Evolutionary conservation across 2,888 invertebrate genomes (phyloP).

Genomic region (Seira sanloemensis): DNA sequence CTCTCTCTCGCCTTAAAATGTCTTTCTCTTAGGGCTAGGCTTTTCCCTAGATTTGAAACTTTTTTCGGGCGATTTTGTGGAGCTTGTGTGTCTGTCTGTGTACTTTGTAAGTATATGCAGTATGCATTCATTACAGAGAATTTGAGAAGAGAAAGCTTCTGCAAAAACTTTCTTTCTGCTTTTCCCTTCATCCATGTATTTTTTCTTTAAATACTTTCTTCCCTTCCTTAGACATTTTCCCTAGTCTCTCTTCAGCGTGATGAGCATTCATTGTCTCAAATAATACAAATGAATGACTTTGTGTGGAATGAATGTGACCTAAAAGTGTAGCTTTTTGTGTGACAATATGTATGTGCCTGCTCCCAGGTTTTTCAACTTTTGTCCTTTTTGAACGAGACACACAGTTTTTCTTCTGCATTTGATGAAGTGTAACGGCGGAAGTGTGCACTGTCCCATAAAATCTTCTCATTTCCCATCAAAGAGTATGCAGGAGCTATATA

Average conservation of each 20-base stretch:
- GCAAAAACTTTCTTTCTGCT: background rate
- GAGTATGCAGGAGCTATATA: background rate
- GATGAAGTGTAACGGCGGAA: conserved; percentile 26
- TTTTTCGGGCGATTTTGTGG: background rate
- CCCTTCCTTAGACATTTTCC: background rate
- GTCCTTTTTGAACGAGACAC: background rate
- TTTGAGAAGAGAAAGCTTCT: background rate
- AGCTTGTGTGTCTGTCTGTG: background rate
- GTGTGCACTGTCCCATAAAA: conserved; percentile 48
- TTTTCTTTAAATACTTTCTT: background rate
- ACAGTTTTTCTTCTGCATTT: conserved; percentile 29
- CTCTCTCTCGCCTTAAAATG: too few species aligned
- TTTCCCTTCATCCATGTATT: background rate
- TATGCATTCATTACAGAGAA: background rate
- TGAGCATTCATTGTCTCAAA: background rate
- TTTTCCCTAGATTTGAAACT: background rate
- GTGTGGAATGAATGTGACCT: background rate
- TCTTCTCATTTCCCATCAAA: conserved; percentile 9
- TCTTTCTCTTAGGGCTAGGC: background rate
- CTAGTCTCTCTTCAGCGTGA: background rate
- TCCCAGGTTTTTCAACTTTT: background rate
- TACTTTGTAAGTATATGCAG: background rate
- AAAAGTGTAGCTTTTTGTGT: background rate
- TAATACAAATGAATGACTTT: conserved; percentile 15
- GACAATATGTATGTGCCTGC: background rate